Conservation (phyloP, 2,888 invertebrate genomes). For the Tetragnatha montana region DNA sequence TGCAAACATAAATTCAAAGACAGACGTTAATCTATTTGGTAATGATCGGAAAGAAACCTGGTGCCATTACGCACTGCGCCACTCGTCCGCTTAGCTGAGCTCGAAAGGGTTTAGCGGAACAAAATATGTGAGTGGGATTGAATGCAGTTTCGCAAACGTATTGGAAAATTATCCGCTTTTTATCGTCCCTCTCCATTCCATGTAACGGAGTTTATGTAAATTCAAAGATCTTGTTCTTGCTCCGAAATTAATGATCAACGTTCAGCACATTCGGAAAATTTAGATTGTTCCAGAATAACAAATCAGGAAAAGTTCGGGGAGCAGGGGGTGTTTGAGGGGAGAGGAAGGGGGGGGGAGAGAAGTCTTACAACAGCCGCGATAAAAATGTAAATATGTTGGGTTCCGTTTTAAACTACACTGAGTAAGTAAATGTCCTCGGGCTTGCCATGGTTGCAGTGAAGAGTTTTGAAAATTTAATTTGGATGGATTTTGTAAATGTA, state of each 20-base stretch:
- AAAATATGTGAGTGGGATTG: constrained; percentile 5
- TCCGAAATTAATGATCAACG: constrained; percentile 32
- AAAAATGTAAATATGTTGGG: constrained; percentile 11
- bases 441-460: too few species aligned
- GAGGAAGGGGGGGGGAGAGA: not conserved
- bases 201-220: constrained; percentile 53
- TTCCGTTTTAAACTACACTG: not conserved
- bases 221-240: constrained; percentile 22
- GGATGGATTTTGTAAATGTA: too few species aligned
- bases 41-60: not conserved
- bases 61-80: not conserved
- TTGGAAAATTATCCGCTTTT: constrained; percentile 53
- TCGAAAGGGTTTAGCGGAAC: not conserved
- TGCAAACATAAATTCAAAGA: not conserved
- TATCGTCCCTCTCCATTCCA: constrained; percentile 15
- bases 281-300: constrained; percentile 35
- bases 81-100: not conserved
- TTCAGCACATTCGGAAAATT: constrained; percentile 22
- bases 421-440: not conserved
- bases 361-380: not conserved
- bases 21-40: not conserved
- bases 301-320: constrained; percentile 6
- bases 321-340: not conserved
- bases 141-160: constrained; percentile 22
- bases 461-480: too few species aligned